These are phyloP conservation scores for Apodemia duryi DNA, from an alignment of 2,888 invertebrate species.

Conservation along the genomic window DNA sequence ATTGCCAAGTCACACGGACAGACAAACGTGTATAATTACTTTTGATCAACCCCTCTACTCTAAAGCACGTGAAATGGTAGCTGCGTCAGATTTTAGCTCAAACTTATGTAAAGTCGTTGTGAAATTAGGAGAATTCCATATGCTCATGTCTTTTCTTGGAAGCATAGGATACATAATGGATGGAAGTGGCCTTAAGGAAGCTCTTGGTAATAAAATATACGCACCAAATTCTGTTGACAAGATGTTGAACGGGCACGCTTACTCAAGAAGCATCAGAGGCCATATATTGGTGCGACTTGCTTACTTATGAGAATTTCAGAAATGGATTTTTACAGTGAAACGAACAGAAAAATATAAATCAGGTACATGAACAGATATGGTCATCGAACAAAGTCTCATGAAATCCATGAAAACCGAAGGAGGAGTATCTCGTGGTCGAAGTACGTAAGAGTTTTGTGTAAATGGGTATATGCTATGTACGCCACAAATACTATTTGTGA, in stretches of 20 bases:
- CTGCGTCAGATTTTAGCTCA: slow-evolving; percentile 25
- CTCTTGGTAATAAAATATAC: slow-evolving; percentile 33
- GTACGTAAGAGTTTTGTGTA: slow-evolving; percentile 33
- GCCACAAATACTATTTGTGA: no score
- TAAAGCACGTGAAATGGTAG: slow-evolving; percentile 41
- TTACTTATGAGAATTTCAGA: slow-evolving; percentile 32
- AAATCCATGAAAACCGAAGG: slow-evolving; percentile 34
- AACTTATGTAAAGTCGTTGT: slow-evolving; percentile 20
- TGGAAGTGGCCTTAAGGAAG: slow-evolving; percentile 48
- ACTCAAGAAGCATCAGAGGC: slow-evolving; percentile 26
- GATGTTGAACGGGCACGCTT: slow-evolving; percentile 28
- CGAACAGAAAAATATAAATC: slow-evolving; percentile 33
- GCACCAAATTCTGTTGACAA: slow-evolving; percentile 27
- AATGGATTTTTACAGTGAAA: slow-evolving; percentile 39
- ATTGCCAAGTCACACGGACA: slow-evolving; percentile 26
- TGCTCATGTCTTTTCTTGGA: slow-evolving; percentile 47
- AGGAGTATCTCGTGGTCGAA: slow-evolving; percentile 30
- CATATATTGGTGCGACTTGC: slow-evolving; percentile 20
- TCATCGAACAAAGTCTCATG: slow-evolving; percentile 37
- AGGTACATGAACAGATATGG: slow-evolving; percentile 35
- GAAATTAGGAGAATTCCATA: slow-evolving; percentile 31
- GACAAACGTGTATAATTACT: slow-evolving; percentile 35
- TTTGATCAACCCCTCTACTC: slow-evolving; percentile 39
- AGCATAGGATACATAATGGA: slow-evolving; percentile 47
- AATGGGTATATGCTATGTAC: slow-evolving; percentile 25